Percentiles rank a stretch among this genome's conserved stretches.
phyloP scores from a whole-genome alignment of 2,888 invertebrate species.

The Drosophila trichaetosa region DNA sequence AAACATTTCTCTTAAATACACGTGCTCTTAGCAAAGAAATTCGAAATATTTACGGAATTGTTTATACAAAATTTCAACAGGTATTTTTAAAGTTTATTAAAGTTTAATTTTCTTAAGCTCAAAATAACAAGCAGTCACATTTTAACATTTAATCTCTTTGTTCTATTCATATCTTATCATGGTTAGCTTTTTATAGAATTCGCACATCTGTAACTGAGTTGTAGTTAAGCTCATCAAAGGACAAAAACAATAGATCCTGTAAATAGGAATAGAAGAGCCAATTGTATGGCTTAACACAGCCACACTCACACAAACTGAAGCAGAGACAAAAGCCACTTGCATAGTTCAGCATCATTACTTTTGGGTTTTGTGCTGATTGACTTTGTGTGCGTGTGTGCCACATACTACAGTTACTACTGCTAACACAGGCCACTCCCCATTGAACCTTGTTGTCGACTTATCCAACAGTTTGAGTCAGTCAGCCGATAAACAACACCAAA shows the following conservation, averaged over 20 bases:
- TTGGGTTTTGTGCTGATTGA: constrained; percentile 74
- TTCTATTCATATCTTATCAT: constrained; percentile 27
- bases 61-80: background rate
- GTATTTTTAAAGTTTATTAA: background rate
- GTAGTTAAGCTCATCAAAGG: constrained; percentile 21
- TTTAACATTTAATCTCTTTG: constrained; percentile 7
- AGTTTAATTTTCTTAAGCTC: background rate
- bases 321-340: constrained; percentile 65
- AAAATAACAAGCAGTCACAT: background rate
- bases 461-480: constrained; percentile 26
- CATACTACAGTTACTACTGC: background rate
- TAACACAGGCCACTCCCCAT: constrained; percentile 2
- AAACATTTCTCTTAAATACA: too few species aligned
- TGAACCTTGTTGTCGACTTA: constrained; percentile 31
- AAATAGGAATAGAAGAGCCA: constrained; percentile 15
- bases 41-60: background rate
- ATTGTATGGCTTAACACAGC: constrained; percentile 1
- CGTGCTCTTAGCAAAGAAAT: background rate
- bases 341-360: constrained; percentile 67
- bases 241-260: constrained; percentile 32
- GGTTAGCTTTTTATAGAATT: constrained; percentile 17
- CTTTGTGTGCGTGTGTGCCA: constrained; percentile 31
- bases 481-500: constrained; percentile 41
- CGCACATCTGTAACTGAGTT: constrained; percentile 16
- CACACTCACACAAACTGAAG: constrained; percentile 9